A percentile compares a stretch with the other conserved stretches of the same genome.
Evolutionary conservation across 2,888 invertebrate species (phyloP).

Genomic region (Pterostichus niger): DNA sequence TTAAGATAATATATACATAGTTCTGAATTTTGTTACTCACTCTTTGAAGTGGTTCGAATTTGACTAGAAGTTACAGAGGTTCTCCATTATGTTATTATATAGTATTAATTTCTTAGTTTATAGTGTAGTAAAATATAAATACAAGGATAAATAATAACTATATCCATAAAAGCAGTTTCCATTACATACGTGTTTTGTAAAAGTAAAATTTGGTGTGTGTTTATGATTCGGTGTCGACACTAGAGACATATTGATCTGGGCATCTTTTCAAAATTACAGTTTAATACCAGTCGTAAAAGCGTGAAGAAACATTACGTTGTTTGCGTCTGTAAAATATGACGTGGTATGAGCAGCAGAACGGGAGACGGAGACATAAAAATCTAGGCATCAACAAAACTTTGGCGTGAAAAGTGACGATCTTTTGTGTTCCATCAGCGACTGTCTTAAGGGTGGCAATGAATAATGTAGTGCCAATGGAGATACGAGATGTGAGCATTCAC

Average conservation of each 20-base stretch:
- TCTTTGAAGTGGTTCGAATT: no score
- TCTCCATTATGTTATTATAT: no score
- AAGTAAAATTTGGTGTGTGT: background rate
- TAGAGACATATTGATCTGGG: constrained; percentile 37
- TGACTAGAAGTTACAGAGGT: no score
- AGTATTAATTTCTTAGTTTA: no score
- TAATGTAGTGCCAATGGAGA: constrained; percentile 46
- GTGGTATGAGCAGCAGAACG: constrained; percentile 8
- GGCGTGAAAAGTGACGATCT: constrained; percentile 59
- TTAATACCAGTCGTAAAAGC: constrained; percentile 51
- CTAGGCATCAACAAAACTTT: constrained; percentile 59
- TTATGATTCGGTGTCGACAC: constrained; percentile 23
- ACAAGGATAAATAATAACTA: no score
- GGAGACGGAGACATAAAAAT: constrained; percentile 51
- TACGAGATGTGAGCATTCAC: constrained; percentile 8
- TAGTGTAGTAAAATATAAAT: no score
- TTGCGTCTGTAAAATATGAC: constrained; percentile 53
- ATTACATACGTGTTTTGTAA: no score
- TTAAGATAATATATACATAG: no score
- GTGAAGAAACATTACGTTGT: constrained; percentile 47
- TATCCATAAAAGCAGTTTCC: no score
- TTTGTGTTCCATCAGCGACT: constrained; percentile 57
- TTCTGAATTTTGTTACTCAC: no score
- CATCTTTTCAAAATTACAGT: constrained; percentile 48
- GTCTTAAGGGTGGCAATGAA: constrained; percentile 35